Base-by-base conservation (phyloP, 2,888 invertebrate species). In the Blera fallax region DNA sequence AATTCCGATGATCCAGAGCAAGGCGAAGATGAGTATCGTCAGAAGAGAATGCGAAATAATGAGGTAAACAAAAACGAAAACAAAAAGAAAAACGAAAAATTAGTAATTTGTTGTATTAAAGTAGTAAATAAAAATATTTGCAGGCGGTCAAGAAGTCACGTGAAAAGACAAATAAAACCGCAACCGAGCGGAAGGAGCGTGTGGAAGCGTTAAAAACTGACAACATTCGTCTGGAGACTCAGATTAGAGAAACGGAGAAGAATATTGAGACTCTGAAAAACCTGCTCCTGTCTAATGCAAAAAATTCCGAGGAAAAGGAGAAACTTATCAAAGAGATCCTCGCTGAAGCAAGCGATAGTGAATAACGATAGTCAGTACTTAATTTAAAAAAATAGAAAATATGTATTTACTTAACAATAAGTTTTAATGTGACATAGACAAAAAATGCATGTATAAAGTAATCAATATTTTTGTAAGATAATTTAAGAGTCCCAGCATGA, bases 131-230 rank as follows among this genome's bases (percentile, higher is more conserved):
- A 76, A 78, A 64, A 56, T n/a, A n/a, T n/a, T 76, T 82, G n/a
- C 24, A 92, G 91, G 91, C 91, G 5, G 91, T 91, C 10, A 91
- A 91, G 73, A 90, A 90, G 50, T 91, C 92, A 8, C 90, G 91
- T 37, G 90, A 90, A 56, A 91, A 92, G 81, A 90, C 91, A 0
- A 91, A 90, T 43, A 89, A 90, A 83, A 88, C 90, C 0, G 91
- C 92, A 0, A 89, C 87, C 32, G 90, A 91, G n/a, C 90, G 92
- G 0, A 92, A 90, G 77, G 76, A 88, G 27, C 90, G 90, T 40
- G 91, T 92, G 3, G 89, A 91, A 32, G 88, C 88, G 4, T 73
- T 91, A 8, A 90, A 89, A 62, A 74, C 69, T 0, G 89, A 90
- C 11, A 91, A 91, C 73, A 88, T 88, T 10, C 83, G 87, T 14